Conservation (phyloP, 2,888 invertebrate genomes). For the Plagodis dolabraria region DNA sequence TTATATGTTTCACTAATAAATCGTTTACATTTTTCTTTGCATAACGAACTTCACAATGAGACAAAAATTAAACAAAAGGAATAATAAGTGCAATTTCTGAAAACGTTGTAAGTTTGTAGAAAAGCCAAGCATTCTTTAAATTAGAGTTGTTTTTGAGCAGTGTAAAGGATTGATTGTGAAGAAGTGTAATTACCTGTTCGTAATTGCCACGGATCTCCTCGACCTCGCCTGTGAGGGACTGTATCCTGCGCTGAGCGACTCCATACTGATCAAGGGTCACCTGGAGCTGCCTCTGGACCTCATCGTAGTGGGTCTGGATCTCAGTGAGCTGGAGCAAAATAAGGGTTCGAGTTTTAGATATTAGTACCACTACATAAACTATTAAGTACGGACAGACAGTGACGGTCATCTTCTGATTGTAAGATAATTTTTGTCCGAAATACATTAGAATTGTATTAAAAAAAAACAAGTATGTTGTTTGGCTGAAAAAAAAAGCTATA, state of each 20-base stretch:
- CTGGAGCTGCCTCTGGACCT: slow-evolving; percentile 97
- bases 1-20: too few relatives aligned
- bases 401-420: too few relatives aligned
- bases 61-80: too few relatives aligned
- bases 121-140: too few relatives aligned
- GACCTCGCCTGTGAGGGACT: slow-evolving; percentile 96
- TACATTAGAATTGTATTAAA: too few relatives aligned
- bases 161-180: background rate
- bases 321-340: slow-evolving; percentile 87
- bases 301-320: slow-evolving; percentile 98
- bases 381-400: background rate
- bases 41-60: too few relatives aligned
- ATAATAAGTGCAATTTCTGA: too few relatives aligned
- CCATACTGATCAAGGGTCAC: slow-evolving; percentile 97
- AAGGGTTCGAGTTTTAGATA: background rate
- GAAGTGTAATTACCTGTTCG: slow-evolving; percentile 82
- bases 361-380: background rate
- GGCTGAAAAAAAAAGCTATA: background rate
- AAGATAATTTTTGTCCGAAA: too few relatives aligned
- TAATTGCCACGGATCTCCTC: slow-evolving; percentile 97
- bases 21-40: too few relatives aligned
- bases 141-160: too few relatives aligned
- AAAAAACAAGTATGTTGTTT: too few relatives aligned
- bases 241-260: slow-evolving; percentile 95
- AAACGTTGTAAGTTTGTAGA: too few relatives aligned